These are phyloP conservation scores for Tretioscincus oriximinensis DNA, from an alignment of 2,113 vertebrate species.

Conservation along the genomic window DNA sequence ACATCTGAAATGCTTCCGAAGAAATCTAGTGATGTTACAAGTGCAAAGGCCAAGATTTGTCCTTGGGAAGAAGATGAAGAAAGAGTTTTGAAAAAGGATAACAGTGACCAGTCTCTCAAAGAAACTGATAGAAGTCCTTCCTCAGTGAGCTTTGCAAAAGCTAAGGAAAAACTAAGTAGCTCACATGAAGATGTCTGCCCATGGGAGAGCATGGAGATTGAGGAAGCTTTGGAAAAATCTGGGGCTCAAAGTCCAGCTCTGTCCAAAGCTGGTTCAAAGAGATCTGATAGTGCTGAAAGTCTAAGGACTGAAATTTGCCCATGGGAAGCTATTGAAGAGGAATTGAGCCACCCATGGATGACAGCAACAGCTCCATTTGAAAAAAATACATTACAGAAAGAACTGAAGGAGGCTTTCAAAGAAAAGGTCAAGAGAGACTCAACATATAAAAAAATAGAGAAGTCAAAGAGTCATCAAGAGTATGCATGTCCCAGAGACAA, in stretches of 20 bases:
- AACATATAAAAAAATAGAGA: constrained; percentile 19
- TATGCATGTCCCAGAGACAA: constrained; percentile 29
- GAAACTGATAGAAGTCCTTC: not conserved
- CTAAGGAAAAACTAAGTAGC: constrained; percentile 26
- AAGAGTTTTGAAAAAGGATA: not conserved
- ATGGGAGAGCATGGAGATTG: not conserved
- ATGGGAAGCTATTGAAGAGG: constrained; percentile 32
- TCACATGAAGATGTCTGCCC: constrained; percentile 5
- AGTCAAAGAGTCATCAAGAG: constrained; percentile 31
- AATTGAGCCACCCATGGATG: constrained; percentile 47
- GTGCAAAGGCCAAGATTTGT: constrained; percentile 47
- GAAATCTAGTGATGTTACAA: not conserved
- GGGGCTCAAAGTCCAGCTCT: not conserved
- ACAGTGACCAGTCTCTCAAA: not conserved
- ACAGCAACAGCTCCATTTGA: accelerated
- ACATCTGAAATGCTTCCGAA: constrained; percentile 19
- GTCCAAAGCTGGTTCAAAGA: not conserved
- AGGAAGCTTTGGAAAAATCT: not conserved
- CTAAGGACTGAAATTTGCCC: constrained; percentile 54
- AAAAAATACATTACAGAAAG: not conserved
- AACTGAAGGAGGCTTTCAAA: accelerated
- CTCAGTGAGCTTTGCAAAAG: not conserved
- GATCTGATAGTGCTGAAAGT: accelerated
- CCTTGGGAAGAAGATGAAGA: constrained; percentile 53
- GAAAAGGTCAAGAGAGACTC: constrained; percentile 27